A percentile compares a stretch with the other conserved stretches of the same genome.
Evolutionary conservation across 2,797 vertebrate genomes (phyloP).

Genomic region (Gallirallus australis): DNA sequence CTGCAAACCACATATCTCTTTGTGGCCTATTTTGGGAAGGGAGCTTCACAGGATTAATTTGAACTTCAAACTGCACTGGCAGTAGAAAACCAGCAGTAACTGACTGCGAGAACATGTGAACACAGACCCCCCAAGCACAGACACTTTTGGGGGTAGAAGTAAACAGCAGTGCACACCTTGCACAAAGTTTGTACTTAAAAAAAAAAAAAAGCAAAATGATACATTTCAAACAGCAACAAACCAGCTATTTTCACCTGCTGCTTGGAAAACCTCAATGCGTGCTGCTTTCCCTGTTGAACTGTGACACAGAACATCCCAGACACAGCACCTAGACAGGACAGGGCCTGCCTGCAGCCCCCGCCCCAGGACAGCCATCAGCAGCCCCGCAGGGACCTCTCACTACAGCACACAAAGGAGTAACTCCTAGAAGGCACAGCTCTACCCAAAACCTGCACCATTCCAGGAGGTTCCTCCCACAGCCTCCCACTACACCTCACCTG

Average conservation of each 20-base stretch:
- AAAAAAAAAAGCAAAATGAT: neutral
- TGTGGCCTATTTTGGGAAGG: neutral
- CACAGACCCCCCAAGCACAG: neutral
- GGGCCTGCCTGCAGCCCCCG: too few species aligned
- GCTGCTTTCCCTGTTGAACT: neutral
- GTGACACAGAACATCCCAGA: rapidly evolving
- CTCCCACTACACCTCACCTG: too few species aligned
- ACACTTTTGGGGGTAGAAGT: neutral
- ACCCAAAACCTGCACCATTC: rapidly evolving
- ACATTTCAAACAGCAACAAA: neutral
- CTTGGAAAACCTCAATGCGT: rapidly evolving
- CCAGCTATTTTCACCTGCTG: neutral
- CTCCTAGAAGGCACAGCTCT: neutral
- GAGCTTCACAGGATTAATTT: neutral
- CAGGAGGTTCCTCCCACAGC: neutral
- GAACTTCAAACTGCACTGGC: neutral
- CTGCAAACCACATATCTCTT: neutral
- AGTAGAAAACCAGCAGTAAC: neutral
- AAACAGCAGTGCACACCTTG: neutral
- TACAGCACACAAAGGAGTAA: neutral
- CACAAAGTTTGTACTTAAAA: neutral
- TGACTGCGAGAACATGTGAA: neutral
- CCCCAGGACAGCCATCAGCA: too few species aligned
- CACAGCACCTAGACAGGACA: rapidly evolving
- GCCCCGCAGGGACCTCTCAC: neutral